Evolutionary conservation across 35 echinoderm and acorn worm species (phyloP), one percentile per base, ranked within the genome.

Genomic region (Hemicentrotus pulcherrimus): DNA sequence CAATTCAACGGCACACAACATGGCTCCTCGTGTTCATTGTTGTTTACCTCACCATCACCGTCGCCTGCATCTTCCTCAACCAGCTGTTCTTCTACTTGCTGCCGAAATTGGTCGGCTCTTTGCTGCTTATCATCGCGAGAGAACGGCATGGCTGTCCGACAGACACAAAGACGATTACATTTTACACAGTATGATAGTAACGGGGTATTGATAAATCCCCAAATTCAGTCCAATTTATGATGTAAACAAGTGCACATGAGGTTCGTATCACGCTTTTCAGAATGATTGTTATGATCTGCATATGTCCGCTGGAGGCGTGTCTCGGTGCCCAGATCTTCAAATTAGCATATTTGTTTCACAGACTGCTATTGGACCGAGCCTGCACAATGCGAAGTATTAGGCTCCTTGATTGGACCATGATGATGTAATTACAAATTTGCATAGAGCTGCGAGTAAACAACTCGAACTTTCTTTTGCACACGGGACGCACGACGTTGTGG

Each of bases 1-100:
- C 98, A 99, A 86, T 94, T 97, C 95, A 94, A 96, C 94, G 98
- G 98, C 16, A 96, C 95, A 99, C 97, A 98, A 97, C 98, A 99
- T 95, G 95, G 95, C 92, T 96, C 92, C 86, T 95, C 95, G 13
- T 94, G 61, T 87, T 97, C 94, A 71, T 97, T 97, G 94, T 95
- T 95, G 86, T 99, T 96, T 96, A 94, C 98, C 48, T 99, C 95
- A 48, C 94, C 94, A 35, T 95, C 95, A 41, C 95, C 95, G 32
- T 94, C 95, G 71, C 96, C 95, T 18, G 90, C 30, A 32, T 94
- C 65, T n/a, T 91, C 94, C 47, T 98, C 96, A 47, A 86, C 94
- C 46, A 78, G 87, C 46, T 95, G 86, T 87, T 94, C 95, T 94
- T 97, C 94, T 9, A 93, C 91, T 95, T 99, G 96, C 92, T 97